Base-by-base conservation (phyloP, 2,888 invertebrate genomes). In the Tenthredo distinguenda region DNA sequence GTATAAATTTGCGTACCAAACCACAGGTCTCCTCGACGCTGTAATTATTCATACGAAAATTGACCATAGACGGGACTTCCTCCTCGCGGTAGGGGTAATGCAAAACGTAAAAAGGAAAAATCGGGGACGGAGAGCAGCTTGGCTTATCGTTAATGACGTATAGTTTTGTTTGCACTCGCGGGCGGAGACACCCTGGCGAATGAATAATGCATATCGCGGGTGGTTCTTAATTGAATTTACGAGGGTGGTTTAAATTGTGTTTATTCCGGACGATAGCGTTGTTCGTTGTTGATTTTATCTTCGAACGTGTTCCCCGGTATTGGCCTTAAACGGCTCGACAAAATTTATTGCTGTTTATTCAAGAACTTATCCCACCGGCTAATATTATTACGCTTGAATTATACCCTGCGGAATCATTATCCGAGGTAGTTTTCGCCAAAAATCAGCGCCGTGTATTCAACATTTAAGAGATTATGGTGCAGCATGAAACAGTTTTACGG, bases 181-280 rank as follows among this genome's bases (percentile, higher is more conserved):
- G 81, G 37, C 68, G 65, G 68, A 71, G 85, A 85, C 77, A 81
- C 85, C 85, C 85, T 6, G 34, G 15, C 34, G 81, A 65, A 85
- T 85, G 85, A 85, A 85, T 85, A 85, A 85, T 85, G 85, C 85
- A 85, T 47, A 71, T 68, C 55, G 79, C 43, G 85, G 85, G 81
- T 79, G 79, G 85, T 85, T 85, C 81, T 85, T 85, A 85, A 85
- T 85, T 85, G 85, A 85, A 85, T 85, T 85, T 85, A 85, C 79
- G 85, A 85, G 85, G 85, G 85, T 85, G 85, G 85, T 79, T 85
- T 79, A 82, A 85, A 85, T 85, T 85, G 81, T 79, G 85, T 85
- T 85, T 85, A 85, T 85, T 85, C 79, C 85, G 81, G 81, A 76
- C 84, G 84, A 84, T 84, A 84, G 62, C 84, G 76, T 40, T 47